Conservation (phyloP, 1,140 invertebrate genomes). For the Zeugodacus cucurbitae region DNA sequence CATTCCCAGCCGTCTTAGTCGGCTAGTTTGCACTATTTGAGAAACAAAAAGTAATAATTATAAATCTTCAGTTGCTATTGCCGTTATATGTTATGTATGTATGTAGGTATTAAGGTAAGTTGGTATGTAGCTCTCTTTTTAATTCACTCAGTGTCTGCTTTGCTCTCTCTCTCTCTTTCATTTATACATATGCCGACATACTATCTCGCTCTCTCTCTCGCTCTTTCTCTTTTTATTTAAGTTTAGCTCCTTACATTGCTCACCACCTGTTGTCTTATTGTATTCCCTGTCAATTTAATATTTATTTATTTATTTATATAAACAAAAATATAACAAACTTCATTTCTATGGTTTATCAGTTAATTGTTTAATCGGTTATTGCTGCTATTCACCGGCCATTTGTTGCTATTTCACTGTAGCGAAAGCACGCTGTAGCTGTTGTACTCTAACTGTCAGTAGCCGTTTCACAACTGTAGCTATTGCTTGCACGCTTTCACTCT, state of each 20-base stretch:
- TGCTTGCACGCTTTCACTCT: too few species aligned
- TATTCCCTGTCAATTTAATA: conserved; percentile 33
- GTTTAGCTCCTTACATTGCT: neutral
- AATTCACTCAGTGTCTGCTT: neutral
- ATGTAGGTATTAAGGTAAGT: neutral
- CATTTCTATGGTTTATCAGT: conserved; percentile 3
- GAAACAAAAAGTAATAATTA: neutral
- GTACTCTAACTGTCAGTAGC: too few species aligned
- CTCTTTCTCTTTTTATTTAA: neutral
- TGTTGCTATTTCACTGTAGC: neutral
- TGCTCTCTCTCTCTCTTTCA: neutral
- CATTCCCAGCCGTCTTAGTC: neutral
- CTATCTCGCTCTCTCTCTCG: neutral
- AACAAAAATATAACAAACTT: conserved; percentile 23
- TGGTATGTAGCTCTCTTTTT: neutral
- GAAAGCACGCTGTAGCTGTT: neutral
- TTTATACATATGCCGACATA: neutral
- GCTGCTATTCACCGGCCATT: neutral
- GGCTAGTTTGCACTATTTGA: neutral
- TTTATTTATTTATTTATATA: conserved; percentile 15
- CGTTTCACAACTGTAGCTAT: too few species aligned
- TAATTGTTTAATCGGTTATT: neutral
- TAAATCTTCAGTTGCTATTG: neutral
- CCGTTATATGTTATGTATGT: neutral
- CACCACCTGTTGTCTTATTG: conserved; percentile 2